Conservation (phyloP, 2,113 vertebrate species). For the Corythaeola cristata region DNA sequence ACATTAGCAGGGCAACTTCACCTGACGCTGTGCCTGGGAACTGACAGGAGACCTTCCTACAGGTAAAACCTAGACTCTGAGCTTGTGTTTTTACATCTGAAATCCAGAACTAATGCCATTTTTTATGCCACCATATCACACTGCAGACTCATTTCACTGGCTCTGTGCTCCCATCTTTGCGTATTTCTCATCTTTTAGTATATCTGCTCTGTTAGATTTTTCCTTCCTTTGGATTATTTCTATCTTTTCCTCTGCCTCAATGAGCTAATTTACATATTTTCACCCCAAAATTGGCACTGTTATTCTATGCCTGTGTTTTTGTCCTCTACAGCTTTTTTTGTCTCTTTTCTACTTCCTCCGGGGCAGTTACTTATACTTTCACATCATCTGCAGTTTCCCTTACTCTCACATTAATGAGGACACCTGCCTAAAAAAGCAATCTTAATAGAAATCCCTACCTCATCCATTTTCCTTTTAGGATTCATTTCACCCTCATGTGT, state of each 20-base stretch:
- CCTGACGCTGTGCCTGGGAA: neutral
- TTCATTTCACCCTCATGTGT: neutral
- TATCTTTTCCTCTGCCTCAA: neutral
- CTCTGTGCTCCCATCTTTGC: neutral
- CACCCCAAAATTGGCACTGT: neutral
- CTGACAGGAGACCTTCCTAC: neutral
- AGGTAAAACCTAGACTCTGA: accelerated
- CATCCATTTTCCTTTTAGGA: neutral
- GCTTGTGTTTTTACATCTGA: neutral
- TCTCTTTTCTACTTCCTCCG: neutral
- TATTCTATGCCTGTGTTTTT: neutral
- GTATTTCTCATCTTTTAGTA: neutral
- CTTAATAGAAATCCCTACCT: neutral
- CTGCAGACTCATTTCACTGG: neutral
- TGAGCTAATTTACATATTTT: conserved; percentile 25
- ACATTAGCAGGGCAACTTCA: neutral
- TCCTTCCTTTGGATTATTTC: conserved; percentile 3
- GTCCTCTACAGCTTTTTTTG: neutral
- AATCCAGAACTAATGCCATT: neutral
- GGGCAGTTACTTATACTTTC: neutral
- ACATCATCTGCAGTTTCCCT: neutral
- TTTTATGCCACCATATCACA: neutral
- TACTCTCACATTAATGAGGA: neutral
- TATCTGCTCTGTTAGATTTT: neutral
- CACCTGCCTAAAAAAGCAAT: neutral